phyloP scores from a whole-genome alignment of 1,140 invertebrate genomes.

The Xylocopa sonorina region DNA sequence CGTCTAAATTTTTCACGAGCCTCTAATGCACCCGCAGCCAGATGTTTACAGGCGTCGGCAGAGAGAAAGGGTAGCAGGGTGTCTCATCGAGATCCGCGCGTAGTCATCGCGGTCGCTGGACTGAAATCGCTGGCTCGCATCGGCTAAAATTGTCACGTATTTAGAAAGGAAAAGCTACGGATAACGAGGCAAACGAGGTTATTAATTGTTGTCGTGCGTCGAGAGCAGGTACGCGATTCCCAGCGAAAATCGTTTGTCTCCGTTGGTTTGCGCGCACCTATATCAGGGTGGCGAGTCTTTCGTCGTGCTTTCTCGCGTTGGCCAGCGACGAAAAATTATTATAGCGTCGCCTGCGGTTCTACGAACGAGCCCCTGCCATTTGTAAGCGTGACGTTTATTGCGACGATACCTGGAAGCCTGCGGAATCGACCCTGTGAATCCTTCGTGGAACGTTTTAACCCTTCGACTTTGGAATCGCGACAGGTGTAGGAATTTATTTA shows the following conservation, averaged over 20 bases:
- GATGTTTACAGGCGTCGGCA: slow-evolving; percentile 7
- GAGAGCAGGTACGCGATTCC: background rate
- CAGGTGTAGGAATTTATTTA: too few relatives aligned
- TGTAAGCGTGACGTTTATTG: slow-evolving; percentile 2
- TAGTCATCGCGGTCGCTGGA: slow-evolving; percentile 13
- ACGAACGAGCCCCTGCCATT: background rate
- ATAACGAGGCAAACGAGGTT: slow-evolving; percentile 23
- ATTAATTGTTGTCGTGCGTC: slow-evolving; percentile 15
- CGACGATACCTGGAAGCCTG: slow-evolving; percentile 2
- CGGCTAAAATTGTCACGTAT: slow-evolving; percentile 4
- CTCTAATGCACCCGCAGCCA: slow-evolving; percentile 18
- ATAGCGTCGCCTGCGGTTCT: background rate
- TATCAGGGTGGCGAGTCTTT: background rate
- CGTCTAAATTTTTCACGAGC: slow-evolving; percentile 33
- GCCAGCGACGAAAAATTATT: slow-evolving; percentile 6
- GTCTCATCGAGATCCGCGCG: slow-evolving; percentile 7
- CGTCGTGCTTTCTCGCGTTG: background rate
- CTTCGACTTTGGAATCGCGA: background rate
- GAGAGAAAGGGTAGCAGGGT: background rate
- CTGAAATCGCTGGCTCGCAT: slow-evolving; percentile 7
- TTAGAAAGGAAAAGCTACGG: background rate
- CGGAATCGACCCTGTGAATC: background rate
- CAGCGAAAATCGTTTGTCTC: background rate
- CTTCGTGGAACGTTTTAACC: background rate
- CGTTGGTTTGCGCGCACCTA: background rate